Percentiles rank a stretch among this genome's conserved stretches.
Evolutionary conservation across 1,140 invertebrate genomes (phyloP).

Genomic region (Calycopis cecrops): DNA sequence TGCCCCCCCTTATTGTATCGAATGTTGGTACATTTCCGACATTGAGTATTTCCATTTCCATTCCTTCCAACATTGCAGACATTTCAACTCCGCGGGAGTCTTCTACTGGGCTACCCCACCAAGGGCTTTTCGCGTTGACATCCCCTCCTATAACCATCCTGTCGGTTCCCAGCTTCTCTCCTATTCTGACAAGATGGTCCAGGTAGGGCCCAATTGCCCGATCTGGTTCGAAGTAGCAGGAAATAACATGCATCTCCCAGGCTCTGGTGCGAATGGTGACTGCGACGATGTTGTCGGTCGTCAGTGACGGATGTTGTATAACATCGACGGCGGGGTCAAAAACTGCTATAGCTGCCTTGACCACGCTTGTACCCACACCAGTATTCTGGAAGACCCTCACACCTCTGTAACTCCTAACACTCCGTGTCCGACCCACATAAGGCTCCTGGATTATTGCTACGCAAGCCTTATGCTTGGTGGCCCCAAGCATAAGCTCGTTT

Average conservation of each 20-base stretch:
- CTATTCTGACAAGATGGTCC: slow-evolving; percentile 1
- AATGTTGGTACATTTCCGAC: too few relatives aligned
- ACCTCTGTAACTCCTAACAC: not conserved
- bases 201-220: not conserved
- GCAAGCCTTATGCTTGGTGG: not conserved
- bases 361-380: not conserved
- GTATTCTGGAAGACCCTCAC: slow-evolving; percentile 15
- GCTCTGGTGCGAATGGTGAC: slow-evolving; percentile 6
- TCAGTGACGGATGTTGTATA: slow-evolving; percentile 14
- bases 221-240: slow-evolving; percentile 14
- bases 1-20: too few relatives aligned
- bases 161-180: too few relatives aligned
- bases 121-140: too few relatives aligned
- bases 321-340: slow-evolving; percentile 8
- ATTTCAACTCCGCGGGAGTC: too few relatives aligned
- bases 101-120: too few relatives aligned
- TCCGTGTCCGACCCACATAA: slow-evolving; percentile 11
- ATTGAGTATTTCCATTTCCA: too few relatives aligned
- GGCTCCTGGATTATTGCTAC: slow-evolving; percentile 20
- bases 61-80: too few relatives aligned
- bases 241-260: slow-evolving; percentile 13
- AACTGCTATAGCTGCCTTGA: slow-evolving; percentile 14
- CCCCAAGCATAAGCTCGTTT: slow-evolving; percentile 15
- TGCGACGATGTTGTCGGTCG: slow-evolving; percentile 17
- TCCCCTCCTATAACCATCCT: too few relatives aligned